Base-by-base conservation (phyloP, 2,113 vertebrate species). In the Plectropomus leopardus region DNA sequence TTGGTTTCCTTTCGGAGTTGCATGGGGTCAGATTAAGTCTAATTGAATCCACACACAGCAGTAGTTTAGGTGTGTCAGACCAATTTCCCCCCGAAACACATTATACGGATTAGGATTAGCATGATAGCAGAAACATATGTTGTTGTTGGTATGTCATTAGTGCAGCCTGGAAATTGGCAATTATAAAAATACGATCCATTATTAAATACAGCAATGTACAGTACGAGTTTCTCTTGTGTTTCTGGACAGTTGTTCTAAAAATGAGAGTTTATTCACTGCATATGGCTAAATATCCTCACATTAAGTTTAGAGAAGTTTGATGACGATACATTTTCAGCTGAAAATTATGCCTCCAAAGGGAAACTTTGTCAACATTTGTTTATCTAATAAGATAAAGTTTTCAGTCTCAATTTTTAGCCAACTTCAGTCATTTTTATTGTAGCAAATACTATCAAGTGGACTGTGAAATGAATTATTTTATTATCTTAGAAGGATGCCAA, bases 1-100 rank as follows among this genome's bases (percentile, higher is more conserved):
- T 83, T 36, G 86, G 84, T 86, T 92, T 92, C 91, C 87, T 89
- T 89, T 92, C 85, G 15, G 79, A 90, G 72, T 90, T 72, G 89
- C 84, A 94, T 90, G 91, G 85, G 92, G 90, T 89, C 93, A 93
- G 91, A 92, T 93, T 92, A 90, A 90, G 76, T 89, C 89, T 93
- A 90, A 93, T 86, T 94, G 81, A 94, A 93, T 92, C 89, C 84
- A 93, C 81, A 82, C 90, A 87, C 92, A 90, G 91, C 88, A 92
- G 92, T 87, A 78, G 87, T 86, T 89, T 86, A 89, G 91, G 82
- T 89, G 89, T 83, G 84, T 78, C 88, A 75, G 26, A 86, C 72
- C 83, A 76, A 68, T 76, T 82, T 87, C 63, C 64, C 48, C 57
- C 57, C 50, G 59, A 92, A 91, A 87, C 58, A 82, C 63, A 88